These are phyloP conservation scores for Copsychus sechellarum DNA, from an alignment of 2,113 vertebrate genomes.

Conservation along the genomic window DNA sequence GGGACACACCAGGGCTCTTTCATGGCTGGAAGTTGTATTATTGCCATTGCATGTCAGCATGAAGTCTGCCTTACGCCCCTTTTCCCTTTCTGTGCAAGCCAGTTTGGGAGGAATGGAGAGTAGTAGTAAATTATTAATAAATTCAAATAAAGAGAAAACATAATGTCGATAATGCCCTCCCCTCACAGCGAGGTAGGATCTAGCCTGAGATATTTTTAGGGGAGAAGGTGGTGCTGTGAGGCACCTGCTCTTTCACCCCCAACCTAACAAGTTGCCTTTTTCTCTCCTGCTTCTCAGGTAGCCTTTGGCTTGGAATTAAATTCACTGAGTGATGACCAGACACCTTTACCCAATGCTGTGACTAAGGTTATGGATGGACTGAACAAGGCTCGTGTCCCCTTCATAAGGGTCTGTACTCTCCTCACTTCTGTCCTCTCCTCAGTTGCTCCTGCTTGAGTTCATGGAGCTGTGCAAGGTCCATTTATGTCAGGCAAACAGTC, in stretches of 20 bases:
- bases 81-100: background rate
- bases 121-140: background rate
- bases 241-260: background rate
- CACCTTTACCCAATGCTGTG: conserved; percentile 79
- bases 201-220: background rate
- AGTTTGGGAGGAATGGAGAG: background rate
- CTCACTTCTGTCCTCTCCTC: background rate
- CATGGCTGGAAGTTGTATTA: background rate
- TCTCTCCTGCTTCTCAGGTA: conserved; percentile 67
- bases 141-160: background rate
- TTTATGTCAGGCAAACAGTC: background rate
- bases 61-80: background rate
- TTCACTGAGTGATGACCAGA: conserved; percentile 64
- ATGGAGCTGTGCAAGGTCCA: background rate
- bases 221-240: rapidly evolving
- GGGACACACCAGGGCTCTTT: background rate
- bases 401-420: conserved; percentile 68
- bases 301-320: conserved; percentile 88
- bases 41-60: background rate
- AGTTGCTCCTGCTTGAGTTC: background rate
- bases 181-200: background rate
- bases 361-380: conserved; percentile 79
- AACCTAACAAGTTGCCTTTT: background rate
- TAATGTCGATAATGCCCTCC: background rate
- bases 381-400: conserved; percentile 48